Evolutionary conservation across 92 coral and sea anemone species (phyloP).

Genomic region (Pocillopora grandis): DNA sequence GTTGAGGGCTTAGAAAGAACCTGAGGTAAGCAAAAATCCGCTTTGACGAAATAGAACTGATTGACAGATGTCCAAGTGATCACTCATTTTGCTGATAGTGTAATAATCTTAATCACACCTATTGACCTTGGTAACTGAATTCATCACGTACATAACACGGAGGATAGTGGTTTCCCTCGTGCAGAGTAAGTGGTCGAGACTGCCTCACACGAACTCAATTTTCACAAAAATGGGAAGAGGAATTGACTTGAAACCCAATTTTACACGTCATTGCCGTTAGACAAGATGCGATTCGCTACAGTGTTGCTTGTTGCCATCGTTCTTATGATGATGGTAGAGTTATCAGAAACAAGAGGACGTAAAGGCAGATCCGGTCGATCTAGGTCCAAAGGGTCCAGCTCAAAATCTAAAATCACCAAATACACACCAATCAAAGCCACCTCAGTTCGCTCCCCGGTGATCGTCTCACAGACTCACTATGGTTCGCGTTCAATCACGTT

Average conservation of each 20-base stretch:
- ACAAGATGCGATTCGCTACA: not conserved
- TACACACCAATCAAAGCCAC: conserved; percentile 18
- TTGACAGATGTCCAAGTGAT: too few species aligned
- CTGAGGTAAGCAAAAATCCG: too few species aligned
- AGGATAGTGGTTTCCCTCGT: not conserved
- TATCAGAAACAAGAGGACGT: not conserved
- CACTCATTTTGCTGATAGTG: too few species aligned
- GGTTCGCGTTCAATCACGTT: conserved; percentile 4
- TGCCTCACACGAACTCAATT: too few species aligned
- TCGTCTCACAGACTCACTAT: not conserved
- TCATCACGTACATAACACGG: too few species aligned
- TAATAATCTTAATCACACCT: too few species aligned
- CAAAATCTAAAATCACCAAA: conserved; percentile 8
- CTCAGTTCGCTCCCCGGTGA: conserved; percentile 5
- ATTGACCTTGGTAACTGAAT: too few species aligned
- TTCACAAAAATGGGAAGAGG: too few species aligned
- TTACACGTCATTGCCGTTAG: too few species aligned
- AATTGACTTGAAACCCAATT: too few species aligned
- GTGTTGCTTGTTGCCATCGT: not conserved
- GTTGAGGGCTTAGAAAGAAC: too few species aligned
- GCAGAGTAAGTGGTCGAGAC: conserved; percentile 8
- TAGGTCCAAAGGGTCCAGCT: not conserved
- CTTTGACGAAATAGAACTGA: too few species aligned
- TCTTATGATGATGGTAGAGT: not conserved
- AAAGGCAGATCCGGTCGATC: not conserved